These are phyloP conservation scores for Monomorium pharaonis DNA, from an alignment of 1,140 invertebrate genomes.

Conservation along the genomic window DNA sequence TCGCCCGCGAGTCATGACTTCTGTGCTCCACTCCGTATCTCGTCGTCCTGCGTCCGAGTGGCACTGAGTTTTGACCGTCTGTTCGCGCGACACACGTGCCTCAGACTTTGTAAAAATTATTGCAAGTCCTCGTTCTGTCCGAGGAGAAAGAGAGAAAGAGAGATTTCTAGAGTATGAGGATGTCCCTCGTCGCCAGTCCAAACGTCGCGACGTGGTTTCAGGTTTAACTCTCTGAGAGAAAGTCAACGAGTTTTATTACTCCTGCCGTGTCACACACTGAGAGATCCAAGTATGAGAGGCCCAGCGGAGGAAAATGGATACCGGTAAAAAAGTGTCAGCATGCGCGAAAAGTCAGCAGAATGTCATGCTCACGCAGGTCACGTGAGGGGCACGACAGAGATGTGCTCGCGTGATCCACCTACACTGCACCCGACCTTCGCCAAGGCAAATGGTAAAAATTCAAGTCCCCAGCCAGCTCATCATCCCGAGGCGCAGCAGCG, in stretches of 20 bases:
- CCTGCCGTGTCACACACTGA: background rate
- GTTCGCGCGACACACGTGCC: conserved; percentile 27
- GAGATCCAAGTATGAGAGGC: conserved; percentile 77
- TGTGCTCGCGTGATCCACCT: conserved; percentile 84
- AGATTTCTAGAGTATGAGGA: background rate
- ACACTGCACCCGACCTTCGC: conserved; percentile 82
- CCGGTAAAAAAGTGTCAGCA: conserved; percentile 81
- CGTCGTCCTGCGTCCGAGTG: background rate
- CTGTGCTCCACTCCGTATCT: background rate
- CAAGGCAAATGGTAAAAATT: conserved; percentile 84
- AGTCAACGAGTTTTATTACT: background rate
- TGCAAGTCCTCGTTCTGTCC: background rate
- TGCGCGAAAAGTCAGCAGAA: conserved; percentile 85
- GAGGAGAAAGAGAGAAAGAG: background rate
- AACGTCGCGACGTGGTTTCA: background rate
- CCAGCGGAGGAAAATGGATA: conserved; percentile 83
- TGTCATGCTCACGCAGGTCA: conserved; percentile 84
- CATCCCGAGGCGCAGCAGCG: conserved; percentile 74
- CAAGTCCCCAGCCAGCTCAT: conserved; percentile 78
- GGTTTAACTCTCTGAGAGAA: conserved; percentile 20
- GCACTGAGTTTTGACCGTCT: background rate
- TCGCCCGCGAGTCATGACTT: conserved; percentile 3
- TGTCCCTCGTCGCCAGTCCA: background rate
- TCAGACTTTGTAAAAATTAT: conserved; percentile 38
- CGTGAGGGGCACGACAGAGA: conserved; percentile 84